Conservation (phyloP, 1,140 invertebrate species). For the Sitobion miscanthi region DNA sequence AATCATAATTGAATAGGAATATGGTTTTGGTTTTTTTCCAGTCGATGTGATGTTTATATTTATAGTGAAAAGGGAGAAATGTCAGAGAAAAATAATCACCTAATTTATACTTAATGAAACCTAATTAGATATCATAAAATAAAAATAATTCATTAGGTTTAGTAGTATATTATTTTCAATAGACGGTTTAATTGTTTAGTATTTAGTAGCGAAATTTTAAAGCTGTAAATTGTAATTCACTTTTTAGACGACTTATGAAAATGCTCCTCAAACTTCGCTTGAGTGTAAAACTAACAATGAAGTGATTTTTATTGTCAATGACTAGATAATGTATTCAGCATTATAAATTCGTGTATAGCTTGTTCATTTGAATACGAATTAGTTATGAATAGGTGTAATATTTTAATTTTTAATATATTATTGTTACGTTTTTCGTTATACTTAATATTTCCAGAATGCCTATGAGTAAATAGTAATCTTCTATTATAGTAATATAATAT, state of each 20-base stretch:
- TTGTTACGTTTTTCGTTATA: not conserved
- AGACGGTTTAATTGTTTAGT: not conserved
- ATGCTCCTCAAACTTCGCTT: not conserved
- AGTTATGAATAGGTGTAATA: not conserved
- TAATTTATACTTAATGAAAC: too few species aligned
- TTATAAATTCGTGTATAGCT: conserved; percentile 1
- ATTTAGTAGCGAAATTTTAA: not conserved
- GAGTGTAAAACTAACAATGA: not conserved
- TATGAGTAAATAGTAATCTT: not conserved
- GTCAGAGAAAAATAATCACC: not conserved
- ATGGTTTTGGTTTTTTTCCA: too few species aligned
- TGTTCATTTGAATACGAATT: conserved; percentile 12
- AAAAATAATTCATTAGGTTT: not conserved
- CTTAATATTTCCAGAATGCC: not conserved
- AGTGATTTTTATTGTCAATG: not conserved
- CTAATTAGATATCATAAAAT: not conserved
- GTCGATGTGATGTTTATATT: not conserved
- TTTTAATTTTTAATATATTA: not conserved
- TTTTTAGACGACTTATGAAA: not conserved
- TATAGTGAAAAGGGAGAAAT: not conserved
- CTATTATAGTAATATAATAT: too few species aligned
- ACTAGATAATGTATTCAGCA: not conserved
- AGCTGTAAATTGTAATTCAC: not conserved
- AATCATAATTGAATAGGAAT: not conserved
- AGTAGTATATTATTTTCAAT: not conserved